Evolutionary conservation across 2,888 invertebrate genomes (phyloP), one percentile per base, ranked within the genome.

Genomic region (Tanypteryx hageni): DNA sequence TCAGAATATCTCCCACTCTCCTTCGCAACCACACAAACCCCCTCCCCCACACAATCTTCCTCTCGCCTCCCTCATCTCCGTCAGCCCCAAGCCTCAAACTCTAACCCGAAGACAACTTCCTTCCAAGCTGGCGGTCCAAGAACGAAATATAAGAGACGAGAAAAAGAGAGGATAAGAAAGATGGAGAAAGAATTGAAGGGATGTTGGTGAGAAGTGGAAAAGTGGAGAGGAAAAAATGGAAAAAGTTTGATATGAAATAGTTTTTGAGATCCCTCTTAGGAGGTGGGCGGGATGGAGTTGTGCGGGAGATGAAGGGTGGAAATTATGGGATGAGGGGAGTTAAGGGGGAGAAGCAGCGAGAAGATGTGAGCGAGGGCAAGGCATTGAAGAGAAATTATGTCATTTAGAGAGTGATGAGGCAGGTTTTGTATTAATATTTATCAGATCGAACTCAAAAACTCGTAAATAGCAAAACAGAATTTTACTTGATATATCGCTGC

Each of bases 101-200:
- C 89, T 64, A 44, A 89, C 89, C 89, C 64, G 61, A 44, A 44
- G 89, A 89, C 89, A 89, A 89, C 89, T 89, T 89, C 64, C 89
- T 89, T 64, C 64, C 89, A 89, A 89, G 89, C 89, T 89, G 89
- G 64, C 89, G 89, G 64, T 61, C 64, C 56, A n/a, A 89, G 64
- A 18, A 64, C 44, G 18, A 31, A 44, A 89, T 44, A 64, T 57
- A 64, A 44, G 76, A 14, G 76, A 27, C 10, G 59, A 31, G 64
- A 59, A 44, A 68, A 31, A 59, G 44, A 13, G 16, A 31, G 89
- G 44, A 89, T 64, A 64, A 58, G 86, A 61, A 44, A 14, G n/a
- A 18, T 13, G 44, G 61, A 68, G 61, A 61, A 5, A 44, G 44
- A 44, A 44, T 13, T 27, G 61, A 5, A 27, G 27, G 89, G 83